Evolutionary conservation across 2,797 vertebrate species (phyloP).

Genomic region (Phaenicophaeus curvirostris): DNA sequence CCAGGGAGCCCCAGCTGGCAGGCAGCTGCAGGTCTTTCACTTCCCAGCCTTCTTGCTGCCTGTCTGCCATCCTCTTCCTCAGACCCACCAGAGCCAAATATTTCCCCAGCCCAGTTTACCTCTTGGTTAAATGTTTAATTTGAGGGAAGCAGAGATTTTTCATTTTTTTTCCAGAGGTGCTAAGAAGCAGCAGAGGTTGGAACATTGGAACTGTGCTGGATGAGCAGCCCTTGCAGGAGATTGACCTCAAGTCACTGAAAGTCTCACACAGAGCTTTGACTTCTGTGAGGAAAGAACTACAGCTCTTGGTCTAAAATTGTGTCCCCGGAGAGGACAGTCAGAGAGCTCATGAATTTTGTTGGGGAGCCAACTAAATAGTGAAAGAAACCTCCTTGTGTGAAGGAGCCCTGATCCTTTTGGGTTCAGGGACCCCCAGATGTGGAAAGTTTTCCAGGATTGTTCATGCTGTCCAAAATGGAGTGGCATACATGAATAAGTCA

Average conservation of each 20-base stretch:
- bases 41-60: accelerated
- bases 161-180: not conserved
- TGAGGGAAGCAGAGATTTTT: not conserved
- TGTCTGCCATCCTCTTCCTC: not conserved
- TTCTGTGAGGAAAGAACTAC: not conserved
- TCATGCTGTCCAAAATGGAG: not conserved
- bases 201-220: not conserved
- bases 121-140: not conserved
- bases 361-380: not conserved
- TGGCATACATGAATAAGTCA: not conserved
- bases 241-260: not conserved
- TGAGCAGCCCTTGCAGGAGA: not conserved
- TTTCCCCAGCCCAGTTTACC: not conserved
- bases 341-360: not conserved
- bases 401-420: not conserved
- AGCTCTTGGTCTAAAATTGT: not conserved
- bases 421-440: accelerated
- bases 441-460: not conserved
- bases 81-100: not conserved
- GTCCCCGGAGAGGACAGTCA: not conserved
- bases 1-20: not conserved
- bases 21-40: not conserved
- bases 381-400: not conserved
- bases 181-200: not conserved
- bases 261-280: not conserved